Percentiles rank a stretch among this genome's conserved stretches.
Evolutionary conservation across 2,113 vertebrate species (phyloP).

Genomic region (Hydrolagus affinis): DNA sequence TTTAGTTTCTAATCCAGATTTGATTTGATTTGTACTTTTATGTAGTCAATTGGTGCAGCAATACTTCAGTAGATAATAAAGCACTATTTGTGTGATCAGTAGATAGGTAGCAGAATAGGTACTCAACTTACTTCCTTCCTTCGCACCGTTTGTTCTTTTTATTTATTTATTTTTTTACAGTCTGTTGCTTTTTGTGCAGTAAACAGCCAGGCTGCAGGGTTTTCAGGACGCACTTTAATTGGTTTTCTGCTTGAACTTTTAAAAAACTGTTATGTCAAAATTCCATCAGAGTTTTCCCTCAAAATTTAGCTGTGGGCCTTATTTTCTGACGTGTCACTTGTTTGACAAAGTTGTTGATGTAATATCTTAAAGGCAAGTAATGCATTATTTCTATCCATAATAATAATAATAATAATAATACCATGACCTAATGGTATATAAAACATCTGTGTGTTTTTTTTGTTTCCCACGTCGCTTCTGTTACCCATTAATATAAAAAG

Average conservation of each 20-base stretch:
- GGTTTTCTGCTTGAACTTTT: conserved; percentile 90
- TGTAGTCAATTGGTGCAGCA: conserved; percentile 64
- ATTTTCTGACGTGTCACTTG: conserved; percentile 69
- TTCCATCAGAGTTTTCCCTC: conserved; percentile 78
- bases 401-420: conserved; percentile 30
- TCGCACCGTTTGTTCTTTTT: conserved; percentile 62
- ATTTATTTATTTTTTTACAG: conserved; percentile 57
- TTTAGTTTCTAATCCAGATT: conserved; percentile 84
- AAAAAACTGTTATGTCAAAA: conserved; percentile 84
- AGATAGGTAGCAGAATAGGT: conserved; percentile 71
- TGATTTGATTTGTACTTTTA: conserved; percentile 83
- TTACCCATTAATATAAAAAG: conserved; percentile 28
- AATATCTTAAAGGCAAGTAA: conserved; percentile 71
- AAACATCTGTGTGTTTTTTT: conserved; percentile 32
- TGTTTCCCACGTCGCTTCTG: conserved; percentile 25
- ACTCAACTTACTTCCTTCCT: conserved; percentile 60
- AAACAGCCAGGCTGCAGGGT: conserved; percentile 71
- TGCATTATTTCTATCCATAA: conserved; percentile 31
- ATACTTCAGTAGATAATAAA: conserved; percentile 75
- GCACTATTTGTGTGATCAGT: conserved; percentile 78
- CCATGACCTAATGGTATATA: conserved; percentile 32
- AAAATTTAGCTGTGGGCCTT: conserved; percentile 70
- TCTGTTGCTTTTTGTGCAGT: conserved; percentile 48
- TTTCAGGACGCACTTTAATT: conserved; percentile 80
- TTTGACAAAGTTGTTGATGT: conserved; percentile 70